Evolutionary conservation across 2,113 vertebrate species (phyloP), one percentile per base, ranked within the genome.

Genomic region (Sinocyclocheilus anophthalmus): DNA sequence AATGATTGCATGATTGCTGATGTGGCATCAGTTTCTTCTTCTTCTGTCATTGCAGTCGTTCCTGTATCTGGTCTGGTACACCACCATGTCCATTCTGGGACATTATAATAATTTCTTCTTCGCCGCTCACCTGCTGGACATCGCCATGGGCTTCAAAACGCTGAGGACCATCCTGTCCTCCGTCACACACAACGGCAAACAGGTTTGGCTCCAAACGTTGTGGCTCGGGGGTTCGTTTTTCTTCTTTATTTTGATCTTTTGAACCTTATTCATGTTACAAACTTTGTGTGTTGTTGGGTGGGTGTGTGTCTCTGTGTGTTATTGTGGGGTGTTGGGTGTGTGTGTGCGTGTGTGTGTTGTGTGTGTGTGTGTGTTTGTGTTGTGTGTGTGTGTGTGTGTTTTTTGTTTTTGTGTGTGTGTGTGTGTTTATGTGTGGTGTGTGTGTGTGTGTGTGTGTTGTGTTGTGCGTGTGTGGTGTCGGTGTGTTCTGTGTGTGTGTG

Each of bases 21-120:
- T 42, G 8, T 9, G 42, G 42, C 42, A 7, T 42, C 42, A 8
- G 42, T 11, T 18, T 55, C 53, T 2, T 59, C 57, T n/a, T 61
- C 8, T 1, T 61, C 8, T 10, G 20, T 42, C 42, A 0, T 61
- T 83, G 9, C 92, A 99, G 98, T 97, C 98, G 0, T 99, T 99
- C 92, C 93, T 99, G 76, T 99, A 99, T 88, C 94, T 99, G 4
- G 97, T 97, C 70, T 99, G 98, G 98, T 99, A 99, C 88, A 99
- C 98, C 0, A 98, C 97, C 83, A 99, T 99, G 98, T 99, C 98
- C 1, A 95, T 99, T 90, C 95, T 99, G 83, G 98, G 98, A 24
- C 98, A 99, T 93, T 99, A 98, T 94, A 99, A 99, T 94, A 99
- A 99, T 93, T 99, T 99, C 94, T 99, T 99, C 95, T 99, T 99